Conservation (phyloP, 2,888 invertebrate genomes). For the Chaetoderma sp. region DNA sequence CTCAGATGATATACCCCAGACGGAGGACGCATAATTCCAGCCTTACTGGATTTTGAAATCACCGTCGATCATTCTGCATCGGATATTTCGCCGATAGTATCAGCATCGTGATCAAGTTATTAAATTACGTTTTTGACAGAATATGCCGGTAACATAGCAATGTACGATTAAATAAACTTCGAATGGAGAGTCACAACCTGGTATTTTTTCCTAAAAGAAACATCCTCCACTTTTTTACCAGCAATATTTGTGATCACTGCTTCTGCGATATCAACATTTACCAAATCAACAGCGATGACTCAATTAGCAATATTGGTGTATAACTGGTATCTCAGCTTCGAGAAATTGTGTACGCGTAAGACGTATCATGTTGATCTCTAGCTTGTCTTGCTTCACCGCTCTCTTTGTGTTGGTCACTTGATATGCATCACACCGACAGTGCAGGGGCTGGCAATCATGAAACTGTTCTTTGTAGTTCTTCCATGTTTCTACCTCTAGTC, state of each 20-base stretch:
- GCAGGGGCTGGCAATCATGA: constrained; percentile 33
- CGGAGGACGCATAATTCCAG: too few species aligned
- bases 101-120: too few species aligned
- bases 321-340: constrained; percentile 37
- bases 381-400: constrained; percentile 13
- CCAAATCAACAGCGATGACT: constrained; percentile 27
- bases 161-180: too few species aligned
- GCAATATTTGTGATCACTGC: constrained; percentile 31
- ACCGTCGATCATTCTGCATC: too few species aligned
- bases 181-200: constrained; percentile 27
- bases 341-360: constrained; percentile 26
- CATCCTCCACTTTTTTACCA: constrained; percentile 20
- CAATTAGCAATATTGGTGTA: constrained; percentile 41
- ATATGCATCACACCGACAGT: constrained; percentile 13
- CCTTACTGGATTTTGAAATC: too few species aligned
- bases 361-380: constrained; percentile 34
- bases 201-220: constrained; percentile 26
- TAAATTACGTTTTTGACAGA: too few species aligned
- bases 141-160: too few species aligned
- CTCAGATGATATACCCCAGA: too few species aligned
- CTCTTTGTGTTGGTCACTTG: constrained; percentile 26
- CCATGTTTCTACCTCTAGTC: constrained; percentile 38
- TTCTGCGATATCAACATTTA: constrained; percentile 39
- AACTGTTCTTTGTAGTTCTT: constrained; percentile 27
- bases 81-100: too few species aligned